These are phyloP conservation scores for Pteronotus mesoamericanus DNA, from an alignment of 2,797 vertebrate genomes.

Conservation along the genomic window DNA sequence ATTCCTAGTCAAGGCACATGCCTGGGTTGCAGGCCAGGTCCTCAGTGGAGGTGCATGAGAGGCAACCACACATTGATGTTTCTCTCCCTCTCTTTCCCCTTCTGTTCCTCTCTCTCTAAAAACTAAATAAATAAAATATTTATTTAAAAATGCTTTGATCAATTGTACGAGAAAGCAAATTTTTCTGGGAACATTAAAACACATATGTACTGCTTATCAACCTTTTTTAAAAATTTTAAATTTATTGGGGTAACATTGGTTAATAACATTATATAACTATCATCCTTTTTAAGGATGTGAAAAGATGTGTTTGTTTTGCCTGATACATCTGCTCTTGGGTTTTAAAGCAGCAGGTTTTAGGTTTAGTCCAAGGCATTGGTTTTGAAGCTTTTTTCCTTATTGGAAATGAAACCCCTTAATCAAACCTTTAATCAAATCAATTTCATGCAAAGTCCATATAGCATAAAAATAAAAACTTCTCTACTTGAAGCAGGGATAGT, in stretches of 20 bases:
- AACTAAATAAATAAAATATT: no score
- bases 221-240: background rate
- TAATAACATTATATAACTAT: background rate
- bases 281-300: conserved; percentile 39
- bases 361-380: background rate
- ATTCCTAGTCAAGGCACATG: no score
- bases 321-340: conserved; percentile 5
- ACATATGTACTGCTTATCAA: background rate
- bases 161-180: background rate
- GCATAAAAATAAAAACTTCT: conserved; percentile 4
- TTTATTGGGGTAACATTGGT: background rate
- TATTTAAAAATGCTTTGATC: no score
- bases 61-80: no score
- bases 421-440: background rate
- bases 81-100: no score
- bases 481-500: background rate
- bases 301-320: conserved; percentile 31
- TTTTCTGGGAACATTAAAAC: conserved; percentile 17
- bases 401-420: conserved; percentile 34
- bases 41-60: no score
- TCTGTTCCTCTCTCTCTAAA: no score
- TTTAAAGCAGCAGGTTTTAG: conserved; percentile 37
- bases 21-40: no score
- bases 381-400: conserved; percentile 22
- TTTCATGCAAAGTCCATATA: conserved; percentile 3